Evolutionary conservation across 2,113 vertebrate genomes (phyloP), one percentile per base, ranked within the genome.

Genomic region (Seriola rivoliana): DNA sequence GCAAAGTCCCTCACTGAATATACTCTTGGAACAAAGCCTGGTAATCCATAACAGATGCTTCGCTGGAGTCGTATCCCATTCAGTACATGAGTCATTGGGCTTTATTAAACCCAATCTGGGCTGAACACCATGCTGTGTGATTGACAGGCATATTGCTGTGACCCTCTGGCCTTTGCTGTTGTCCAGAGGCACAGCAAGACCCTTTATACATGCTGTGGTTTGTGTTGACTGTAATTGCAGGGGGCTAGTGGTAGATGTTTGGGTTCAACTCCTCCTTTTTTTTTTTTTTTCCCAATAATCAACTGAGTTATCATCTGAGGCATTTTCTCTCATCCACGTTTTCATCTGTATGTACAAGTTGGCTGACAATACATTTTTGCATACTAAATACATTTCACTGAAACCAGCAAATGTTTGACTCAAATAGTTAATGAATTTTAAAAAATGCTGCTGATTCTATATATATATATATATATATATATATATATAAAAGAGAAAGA

Each of bases 11-110:
- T 48, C 54, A 23, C 78, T 87, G 84, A 91, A 90, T 91, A 82
- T 73, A 85, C 81, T 85, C 84, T 84, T 88, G 89, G 85, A 90
- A 90, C 88, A 92, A 90, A 92, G 89, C 90, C 88, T 85, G 73
- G 88, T 93, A 95, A 94, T 94, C 89, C 82, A 92, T 90, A 93
- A 92, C 91, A 95, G 90, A 93, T 93, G 91, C 92, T 90, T 66
- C 32, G 74, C 75, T 88, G 72, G 85, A 88, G 77, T 87, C 67
- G 14, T 65, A 85, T 72, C 82, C 87, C 75, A 82, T 90, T 83
- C 78, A 86, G 78, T 83, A 81, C 75, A 75, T 62, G 88, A 93
- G 85, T 93, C 85, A 83, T 85, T 91, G 75, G 80, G 80, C 80
- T 89, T 92, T 88, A 92, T 90, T 92, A 91, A 93, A 91, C 85